Percentiles rank a stretch among this genome's conserved stretches.
Conservation (phyloP, 2,797 vertebrate genomes). For the Artibeus jamaicensis region DNA sequence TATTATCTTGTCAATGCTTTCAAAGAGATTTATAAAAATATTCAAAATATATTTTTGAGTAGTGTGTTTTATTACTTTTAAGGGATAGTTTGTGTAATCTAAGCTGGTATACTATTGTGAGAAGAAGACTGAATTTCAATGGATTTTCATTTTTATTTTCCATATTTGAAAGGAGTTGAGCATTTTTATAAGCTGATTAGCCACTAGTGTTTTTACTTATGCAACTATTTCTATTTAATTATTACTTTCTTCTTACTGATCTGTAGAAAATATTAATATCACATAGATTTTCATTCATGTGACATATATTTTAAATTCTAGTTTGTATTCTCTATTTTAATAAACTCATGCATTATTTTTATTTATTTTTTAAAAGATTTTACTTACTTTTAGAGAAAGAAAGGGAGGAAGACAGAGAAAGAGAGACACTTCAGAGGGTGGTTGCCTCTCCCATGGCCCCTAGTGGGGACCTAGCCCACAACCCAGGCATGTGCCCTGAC, state of each 20-base stretch:
- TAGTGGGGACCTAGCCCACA: too few relatives aligned
- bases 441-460: too few relatives aligned
- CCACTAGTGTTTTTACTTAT: neutral
- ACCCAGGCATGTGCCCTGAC: too few relatives aligned
- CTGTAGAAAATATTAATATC: neutral
- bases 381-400: too few relatives aligned
- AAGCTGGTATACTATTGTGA: neutral
- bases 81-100: neutral
- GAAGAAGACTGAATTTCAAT: neutral
- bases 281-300: neutral
- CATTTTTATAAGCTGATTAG: neutral
- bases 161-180: neutral
- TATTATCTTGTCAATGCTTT: neutral
- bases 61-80: neutral
- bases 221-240: neutral
- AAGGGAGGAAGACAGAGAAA: too few relatives aligned
- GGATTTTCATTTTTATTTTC: neutral
- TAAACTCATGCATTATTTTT: neutral
- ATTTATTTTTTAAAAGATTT: neutral
- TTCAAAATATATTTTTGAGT: neutral
- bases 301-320: neutral
- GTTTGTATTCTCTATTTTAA: too few relatives aligned
- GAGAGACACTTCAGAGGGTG: too few relatives aligned
- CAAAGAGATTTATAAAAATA: neutral
- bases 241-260: neutral